Conservation (phyloP, 2,797 vertebrate genomes). For the Lateolabrax maculatus region DNA sequence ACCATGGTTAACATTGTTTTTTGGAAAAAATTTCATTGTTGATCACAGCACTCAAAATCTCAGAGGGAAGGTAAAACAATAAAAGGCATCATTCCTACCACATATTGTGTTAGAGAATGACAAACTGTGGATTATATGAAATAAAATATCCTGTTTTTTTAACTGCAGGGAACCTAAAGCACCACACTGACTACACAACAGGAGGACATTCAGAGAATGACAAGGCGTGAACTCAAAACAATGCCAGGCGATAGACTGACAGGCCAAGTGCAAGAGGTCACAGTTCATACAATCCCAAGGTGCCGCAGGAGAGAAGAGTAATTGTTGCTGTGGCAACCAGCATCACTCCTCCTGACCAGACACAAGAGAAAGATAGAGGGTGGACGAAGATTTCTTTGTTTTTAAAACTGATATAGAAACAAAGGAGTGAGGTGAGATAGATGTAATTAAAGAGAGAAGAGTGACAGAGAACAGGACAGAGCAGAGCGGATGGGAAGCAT, state of each 20-base stretch:
- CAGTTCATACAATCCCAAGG: conserved; percentile 27
- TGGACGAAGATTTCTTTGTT: conserved; percentile 16
- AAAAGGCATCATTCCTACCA: not conserved
- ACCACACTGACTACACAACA: not conserved
- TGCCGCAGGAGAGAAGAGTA: conserved; percentile 13
- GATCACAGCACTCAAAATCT: not conserved
- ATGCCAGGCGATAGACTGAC: conserved; percentile 19
- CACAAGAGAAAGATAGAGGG: not conserved
- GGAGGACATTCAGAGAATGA: conserved; percentile 24
- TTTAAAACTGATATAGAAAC: conserved; percentile 13
- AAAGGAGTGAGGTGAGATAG: conserved; percentile 6
- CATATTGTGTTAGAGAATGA: not conserved
- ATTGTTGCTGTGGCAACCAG: conserved; percentile 61
- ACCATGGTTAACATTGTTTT: not conserved
- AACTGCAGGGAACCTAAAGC: not conserved
- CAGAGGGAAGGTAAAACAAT: not conserved
- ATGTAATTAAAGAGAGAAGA: conserved; percentile 13
- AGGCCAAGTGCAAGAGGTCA: conserved; percentile 49
- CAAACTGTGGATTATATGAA: not conserved
- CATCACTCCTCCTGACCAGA: conserved; percentile 38
- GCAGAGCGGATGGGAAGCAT: not conserved
- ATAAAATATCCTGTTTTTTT: not conserved
- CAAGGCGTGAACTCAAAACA: conserved; percentile 17
- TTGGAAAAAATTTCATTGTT: not conserved
- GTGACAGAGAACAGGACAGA: conserved; percentile 13